Base-by-base conservation (phyloP, 1,140 invertebrate genomes). In the Linepithema humile region DNA sequence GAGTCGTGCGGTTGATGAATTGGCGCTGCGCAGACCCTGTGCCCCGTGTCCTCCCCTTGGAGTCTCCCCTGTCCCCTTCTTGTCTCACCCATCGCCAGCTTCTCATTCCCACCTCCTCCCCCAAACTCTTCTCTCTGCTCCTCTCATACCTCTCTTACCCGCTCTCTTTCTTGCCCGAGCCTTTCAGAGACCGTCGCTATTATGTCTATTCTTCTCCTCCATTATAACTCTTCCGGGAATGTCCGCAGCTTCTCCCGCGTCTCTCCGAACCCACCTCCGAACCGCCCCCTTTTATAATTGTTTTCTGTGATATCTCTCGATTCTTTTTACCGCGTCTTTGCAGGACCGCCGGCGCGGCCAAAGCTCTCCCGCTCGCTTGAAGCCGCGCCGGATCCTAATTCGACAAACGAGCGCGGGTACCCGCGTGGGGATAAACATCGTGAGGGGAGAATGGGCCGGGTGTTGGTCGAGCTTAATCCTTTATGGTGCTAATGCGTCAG, bases 1-100 rank as follows among this genome's bases (percentile, higher is more conserved):
- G 85, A 90, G 88, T 84, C 85, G 85, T 82, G 85, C 82, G 85
- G 84, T 87, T 92, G 91, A 92, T 91, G 92, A 92, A 92, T 92
- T 88, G 90, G 84, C 74, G 87, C 84, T 77, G 86, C 86, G 88
- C 87, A 89, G 89, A 91, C 84, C 83, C 75, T 80, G 75, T 80
- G 74, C 85, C 72, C 83, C 78, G 62, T 82, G 74, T 88, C 67
- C 55, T 82, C 67, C 64, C 64, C 26, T 65, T 65, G 26, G 38
- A 29, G 60, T 17, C 64, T 65, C 72, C 72, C 43, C 84, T 17
- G 57, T 65, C 72, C 72, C 43, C 84, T 70, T 72, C 23, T 57
- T 43, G 40, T 57, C 64, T 17, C 69, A 55, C 45, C 67, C 65
- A 35, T 75, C 74, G 83, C 67, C 65, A 69, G 48, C 50, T 62